Evolutionary conservation across 2,113 vertebrate species (phyloP).

Genomic region (Marcusenius ussheri): DNA sequence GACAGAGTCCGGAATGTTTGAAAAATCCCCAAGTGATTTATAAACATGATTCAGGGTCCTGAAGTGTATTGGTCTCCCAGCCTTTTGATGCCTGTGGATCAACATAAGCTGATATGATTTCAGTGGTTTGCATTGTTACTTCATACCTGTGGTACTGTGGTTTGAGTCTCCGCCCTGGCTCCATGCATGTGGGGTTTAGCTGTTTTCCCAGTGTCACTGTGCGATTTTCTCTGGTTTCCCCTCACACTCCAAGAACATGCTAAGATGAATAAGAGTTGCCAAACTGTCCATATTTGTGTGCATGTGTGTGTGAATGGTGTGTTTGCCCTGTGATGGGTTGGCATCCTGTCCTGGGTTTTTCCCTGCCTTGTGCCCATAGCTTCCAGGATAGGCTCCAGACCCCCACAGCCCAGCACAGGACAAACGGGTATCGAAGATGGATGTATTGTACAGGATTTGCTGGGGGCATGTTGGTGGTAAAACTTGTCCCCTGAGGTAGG

Average conservation of each 20-base stretch:
- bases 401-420: not conserved
- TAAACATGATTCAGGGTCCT: not conserved
- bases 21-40: not conserved
- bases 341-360: not conserved
- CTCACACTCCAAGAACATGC: too few relatives aligned
- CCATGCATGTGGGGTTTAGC: not conserved
- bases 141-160: not conserved
- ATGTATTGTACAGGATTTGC: not conserved
- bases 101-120: not conserved
- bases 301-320: not conserved
- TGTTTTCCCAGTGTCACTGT: not conserved
- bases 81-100: not conserved
- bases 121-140: not conserved
- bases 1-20: not conserved
- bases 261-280: not conserved
- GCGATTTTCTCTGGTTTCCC: not conserved
- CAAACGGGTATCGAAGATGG: not conserved
- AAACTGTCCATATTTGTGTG: not conserved
- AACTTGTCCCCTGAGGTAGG: not conserved
- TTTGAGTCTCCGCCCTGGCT: not conserved
- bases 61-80: not conserved
- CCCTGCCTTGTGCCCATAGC: not conserved
- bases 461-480: not conserved
- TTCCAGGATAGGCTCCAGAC: not conserved
- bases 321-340: not conserved